phyloP scores from a whole-genome alignment of 2,888 invertebrate species.

The Platypus cylindrus region DNA sequence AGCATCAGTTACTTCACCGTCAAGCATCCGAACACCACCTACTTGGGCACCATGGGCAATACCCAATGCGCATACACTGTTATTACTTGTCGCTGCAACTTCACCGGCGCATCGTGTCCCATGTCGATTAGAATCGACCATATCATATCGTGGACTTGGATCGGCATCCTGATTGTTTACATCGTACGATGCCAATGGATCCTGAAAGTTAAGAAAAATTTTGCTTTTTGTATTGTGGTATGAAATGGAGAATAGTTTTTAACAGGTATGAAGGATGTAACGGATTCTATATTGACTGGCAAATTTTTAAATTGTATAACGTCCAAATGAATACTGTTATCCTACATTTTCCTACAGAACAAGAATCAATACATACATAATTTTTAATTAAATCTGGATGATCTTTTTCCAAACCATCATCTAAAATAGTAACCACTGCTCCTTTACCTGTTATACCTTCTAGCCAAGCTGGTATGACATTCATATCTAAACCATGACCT shows the following conservation, averaged over 20 bases:
- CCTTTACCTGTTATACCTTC: constrained; percentile 89
- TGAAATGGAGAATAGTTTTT: neutral
- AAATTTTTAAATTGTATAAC: too few relatives aligned
- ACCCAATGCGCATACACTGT: constrained; percentile 90
- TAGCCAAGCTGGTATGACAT: constrained; percentile 90
- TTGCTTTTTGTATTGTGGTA: neutral
- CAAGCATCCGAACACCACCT: constrained; percentile 87
- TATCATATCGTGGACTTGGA: constrained; percentile 95
- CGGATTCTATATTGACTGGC: too few relatives aligned
- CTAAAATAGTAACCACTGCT: constrained; percentile 91
- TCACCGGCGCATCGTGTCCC: constrained; percentile 95
- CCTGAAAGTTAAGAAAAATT: constrained; percentile 42
- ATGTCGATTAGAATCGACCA: constrained; percentile 91
- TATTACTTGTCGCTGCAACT: constrained; percentile 94
- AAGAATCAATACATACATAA: constrained; percentile 60
- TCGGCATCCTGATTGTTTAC: constrained; percentile 93
- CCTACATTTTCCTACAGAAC: neutral
- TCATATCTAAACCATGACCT: constrained; percentile 90
- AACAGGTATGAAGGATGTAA: too few relatives aligned
- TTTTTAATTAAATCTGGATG: constrained; percentile 87
- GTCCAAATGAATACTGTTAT: too few relatives aligned
- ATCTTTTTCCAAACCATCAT: constrained; percentile 91
- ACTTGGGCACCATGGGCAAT: constrained; percentile 92
- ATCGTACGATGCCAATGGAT: constrained; percentile 90
- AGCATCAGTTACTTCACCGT: constrained; percentile 97